These are phyloP conservation scores for Lepidostoma basale DNA, from an alignment of 1,140 invertebrate genomes.

Conservation along the genomic window DNA sequence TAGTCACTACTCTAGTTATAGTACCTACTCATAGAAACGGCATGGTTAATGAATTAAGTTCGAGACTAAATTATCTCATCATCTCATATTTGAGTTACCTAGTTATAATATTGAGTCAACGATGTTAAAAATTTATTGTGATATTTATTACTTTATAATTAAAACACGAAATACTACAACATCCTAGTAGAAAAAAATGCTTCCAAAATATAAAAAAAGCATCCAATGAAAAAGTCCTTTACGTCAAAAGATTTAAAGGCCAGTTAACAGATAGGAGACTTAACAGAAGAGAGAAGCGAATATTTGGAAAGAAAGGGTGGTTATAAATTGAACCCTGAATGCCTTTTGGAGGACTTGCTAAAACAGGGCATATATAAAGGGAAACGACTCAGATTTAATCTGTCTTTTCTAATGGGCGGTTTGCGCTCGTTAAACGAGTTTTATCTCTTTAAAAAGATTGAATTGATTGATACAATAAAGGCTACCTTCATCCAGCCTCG, in stretches of 20 bases:
- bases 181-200: too few relatives aligned
- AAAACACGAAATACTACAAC: too few relatives aligned
- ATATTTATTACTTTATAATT: too few relatives aligned
- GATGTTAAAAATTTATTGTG: too few relatives aligned
- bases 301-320: constrained; percentile 26
- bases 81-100: too few relatives aligned
- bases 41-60: too few relatives aligned
- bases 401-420: constrained; percentile 32
- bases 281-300: constrained; percentile 1
- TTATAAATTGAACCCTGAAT: constrained; percentile 35
- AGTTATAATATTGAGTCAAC: too few relatives aligned
- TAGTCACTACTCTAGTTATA: too few relatives aligned
- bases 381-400: constrained; percentile 33
- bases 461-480: constrained; percentile 37
- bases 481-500: constrained; percentile 21
- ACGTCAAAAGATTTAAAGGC: constrained; percentile 14
- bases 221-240: too few relatives aligned
- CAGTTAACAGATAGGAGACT: constrained; percentile 18
- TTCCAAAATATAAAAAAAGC: too few relatives aligned
- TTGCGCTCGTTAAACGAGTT: constrained; percentile 31
- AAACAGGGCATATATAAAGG: constrained; percentile 31
- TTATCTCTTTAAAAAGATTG: constrained; percentile 26
- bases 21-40: too few relatives aligned
- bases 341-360: constrained; percentile 29
- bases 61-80: too few relatives aligned